Conservation (phyloP, 1,140 invertebrate species). For the Mycetomoellerius zeteki region DNA sequence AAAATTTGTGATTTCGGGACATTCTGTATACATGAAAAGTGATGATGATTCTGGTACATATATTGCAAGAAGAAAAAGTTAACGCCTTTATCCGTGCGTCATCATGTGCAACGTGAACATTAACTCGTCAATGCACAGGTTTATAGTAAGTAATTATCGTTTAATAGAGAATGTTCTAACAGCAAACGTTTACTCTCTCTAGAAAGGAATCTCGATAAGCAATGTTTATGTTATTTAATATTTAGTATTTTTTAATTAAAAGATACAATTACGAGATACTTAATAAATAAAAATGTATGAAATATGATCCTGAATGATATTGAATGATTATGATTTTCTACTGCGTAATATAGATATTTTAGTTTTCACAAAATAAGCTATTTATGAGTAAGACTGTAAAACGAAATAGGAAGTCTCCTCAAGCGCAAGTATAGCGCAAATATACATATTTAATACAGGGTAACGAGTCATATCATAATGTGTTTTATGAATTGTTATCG, state of each 20-base stretch:
- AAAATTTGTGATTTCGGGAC: neutral
- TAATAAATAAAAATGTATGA: conserved; percentile 12
- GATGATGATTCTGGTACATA: neutral
- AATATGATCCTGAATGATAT: neutral
- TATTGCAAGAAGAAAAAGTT: conserved; percentile 32
- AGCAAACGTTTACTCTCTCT: conserved; percentile 2
- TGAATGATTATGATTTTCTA: conserved; percentile 3
- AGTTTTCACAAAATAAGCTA: conserved; percentile 26
- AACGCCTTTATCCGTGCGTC: neutral
- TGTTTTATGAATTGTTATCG: conserved; percentile 77
- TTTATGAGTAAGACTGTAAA: conserved; percentile 57
- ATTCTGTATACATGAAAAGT: neutral
- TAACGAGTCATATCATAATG: conserved; percentile 84
- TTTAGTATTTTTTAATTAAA: conserved; percentile 14
- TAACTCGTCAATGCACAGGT: conserved; percentile 25
- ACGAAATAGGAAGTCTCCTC: conserved; percentile 39
- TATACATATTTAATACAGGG: conserved; percentile 82
- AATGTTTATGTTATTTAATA: neutral
- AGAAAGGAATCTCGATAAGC: conserved; percentile 40
- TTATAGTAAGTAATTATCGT: conserved; percentile 18
- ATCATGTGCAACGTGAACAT: conserved; percentile 34
- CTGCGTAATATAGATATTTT: conserved; percentile 21
- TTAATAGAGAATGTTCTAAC: conserved; percentile 28
- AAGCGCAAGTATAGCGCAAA: conserved; percentile 58
- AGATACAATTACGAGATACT: neutral